Conservation (phyloP, 92 coral and sea anemone genomes). For the Virgularia gustaviana region DNA sequence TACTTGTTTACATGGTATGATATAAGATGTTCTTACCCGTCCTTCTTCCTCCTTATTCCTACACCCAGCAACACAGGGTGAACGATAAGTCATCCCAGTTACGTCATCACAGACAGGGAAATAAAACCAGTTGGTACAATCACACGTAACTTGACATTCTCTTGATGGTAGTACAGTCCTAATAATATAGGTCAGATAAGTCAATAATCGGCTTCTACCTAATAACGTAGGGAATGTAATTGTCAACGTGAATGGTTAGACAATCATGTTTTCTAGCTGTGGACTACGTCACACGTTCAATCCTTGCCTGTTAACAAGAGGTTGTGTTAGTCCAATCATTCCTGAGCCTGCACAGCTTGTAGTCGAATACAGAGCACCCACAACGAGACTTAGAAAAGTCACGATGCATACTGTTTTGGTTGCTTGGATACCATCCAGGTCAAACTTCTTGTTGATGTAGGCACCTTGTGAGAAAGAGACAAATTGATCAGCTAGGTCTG, state of each 20-base stretch:
- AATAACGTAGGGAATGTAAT: no score
- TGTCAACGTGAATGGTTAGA: no score
- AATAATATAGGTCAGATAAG: no score
- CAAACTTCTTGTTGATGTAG: slow-evolving; percentile 65
- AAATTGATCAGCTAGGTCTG: no score
- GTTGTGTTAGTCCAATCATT: slow-evolving; percentile 14
- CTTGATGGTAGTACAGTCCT: no score
- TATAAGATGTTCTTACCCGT: not conserved
- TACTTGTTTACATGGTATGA: no score
- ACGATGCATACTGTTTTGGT: slow-evolving; percentile 84
- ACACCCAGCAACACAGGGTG: slow-evolving; percentile 22
- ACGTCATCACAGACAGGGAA: slow-evolving; percentile 23
- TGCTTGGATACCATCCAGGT: slow-evolving; percentile 60
- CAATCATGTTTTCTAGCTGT: no score
- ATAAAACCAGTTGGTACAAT: slow-evolving; percentile 18
- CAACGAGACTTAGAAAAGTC: slow-evolving; percentile 48
- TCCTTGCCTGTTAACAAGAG: slow-evolving; percentile 15
- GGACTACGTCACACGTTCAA: no score
- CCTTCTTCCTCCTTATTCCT: slow-evolving; percentile 2
- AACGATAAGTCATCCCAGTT: slow-evolving; percentile 7
- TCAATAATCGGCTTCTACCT: no score
- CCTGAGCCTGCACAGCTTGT: slow-evolving; percentile 12
- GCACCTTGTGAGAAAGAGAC: no score
- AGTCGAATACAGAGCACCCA: slow-evolving; percentile 36
- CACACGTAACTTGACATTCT: slow-evolving; percentile 13